Percentiles rank a stretch among this genome's conserved stretches.
Evolutionary conservation across 1,140 invertebrate genomes (phyloP).

Genomic region (Temnothorax nylanderi): DNA sequence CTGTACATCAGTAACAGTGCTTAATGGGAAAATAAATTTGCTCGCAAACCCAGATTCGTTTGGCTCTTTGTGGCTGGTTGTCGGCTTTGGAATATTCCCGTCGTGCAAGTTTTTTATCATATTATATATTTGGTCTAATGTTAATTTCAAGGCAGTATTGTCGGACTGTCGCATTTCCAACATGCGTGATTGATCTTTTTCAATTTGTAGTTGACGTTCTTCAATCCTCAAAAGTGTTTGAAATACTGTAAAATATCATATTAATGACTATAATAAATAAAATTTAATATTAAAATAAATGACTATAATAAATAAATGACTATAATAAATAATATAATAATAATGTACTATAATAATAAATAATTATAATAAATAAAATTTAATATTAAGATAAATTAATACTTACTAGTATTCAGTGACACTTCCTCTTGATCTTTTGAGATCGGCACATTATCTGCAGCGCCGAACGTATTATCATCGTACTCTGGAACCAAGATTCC

Average conservation of each 20-base stretch:
- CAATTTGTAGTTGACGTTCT: not conserved
- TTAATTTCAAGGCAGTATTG: not conserved
- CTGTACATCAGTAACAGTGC: not conserved
- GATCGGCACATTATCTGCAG: not conserved
- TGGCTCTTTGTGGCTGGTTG: not conserved
- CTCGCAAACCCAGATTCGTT: not conserved
- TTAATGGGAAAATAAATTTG: constrained; percentile 14
- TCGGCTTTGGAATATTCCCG: not conserved
- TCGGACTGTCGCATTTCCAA: not conserved
- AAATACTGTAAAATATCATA: constrained; percentile 9
- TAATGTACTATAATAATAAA: too few species aligned
- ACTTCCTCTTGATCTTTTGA: not conserved
- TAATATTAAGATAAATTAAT: not conserved
- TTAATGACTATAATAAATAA: not conserved
- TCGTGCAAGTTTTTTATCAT: constrained; percentile 1
- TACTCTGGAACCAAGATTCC: not conserved
- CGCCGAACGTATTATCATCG: not conserved
- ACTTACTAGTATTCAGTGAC: not conserved
- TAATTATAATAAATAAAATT: too few species aligned
- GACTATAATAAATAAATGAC: too few species aligned
- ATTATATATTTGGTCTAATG: not conserved
- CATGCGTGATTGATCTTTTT: not conserved
- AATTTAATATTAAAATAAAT: too few species aligned
- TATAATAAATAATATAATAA: too few species aligned
- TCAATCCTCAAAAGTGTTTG: not conserved